phyloP scores from a whole-genome alignment of 2,888 invertebrate species.

The Drosophila tripunctata region DNA sequence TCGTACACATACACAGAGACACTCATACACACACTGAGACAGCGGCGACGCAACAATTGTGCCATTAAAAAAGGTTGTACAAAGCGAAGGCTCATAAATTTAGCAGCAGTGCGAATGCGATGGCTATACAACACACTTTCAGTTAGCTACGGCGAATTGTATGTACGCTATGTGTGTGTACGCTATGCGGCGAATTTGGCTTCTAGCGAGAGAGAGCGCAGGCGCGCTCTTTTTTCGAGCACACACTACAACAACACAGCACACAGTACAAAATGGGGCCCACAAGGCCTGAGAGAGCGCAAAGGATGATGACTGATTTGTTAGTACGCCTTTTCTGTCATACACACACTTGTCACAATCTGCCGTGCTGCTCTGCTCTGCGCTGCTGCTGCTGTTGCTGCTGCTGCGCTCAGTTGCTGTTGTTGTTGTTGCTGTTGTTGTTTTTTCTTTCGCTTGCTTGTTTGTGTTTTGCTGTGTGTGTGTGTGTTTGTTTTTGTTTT shows the following conservation, averaged over 20 bases:
- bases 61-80: conserved; percentile 78
- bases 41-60: conserved; percentile 81
- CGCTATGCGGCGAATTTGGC: conserved; percentile 52
- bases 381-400: conserved; percentile 27
- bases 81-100: conserved; percentile 63
- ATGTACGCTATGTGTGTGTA: conserved; percentile 12
- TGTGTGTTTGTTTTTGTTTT: conserved; percentile 43
- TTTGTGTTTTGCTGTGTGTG: conserved; percentile 36
- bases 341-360: conserved; percentile 78
- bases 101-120: conserved; percentile 65
- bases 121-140: conserved; percentile 58
- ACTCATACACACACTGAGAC: conserved; percentile 51
- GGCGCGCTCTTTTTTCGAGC: conserved; percentile 59
- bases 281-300: conserved; percentile 54
- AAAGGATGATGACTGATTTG: conserved; percentile 84
- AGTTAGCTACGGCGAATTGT: conserved; percentile 52
- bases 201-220: conserved; percentile 65
- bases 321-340: conserved; percentile 84
- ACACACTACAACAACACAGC: too few relatives aligned
- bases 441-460: conserved; percentile 52
- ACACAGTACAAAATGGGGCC: conserved; percentile 67
- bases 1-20: conserved; percentile 58
- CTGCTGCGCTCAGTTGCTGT: conserved; percentile 31
- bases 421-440: conserved; percentile 50
- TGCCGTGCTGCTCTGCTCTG: conserved; percentile 37